A percentile compares a stretch with the other conserved stretches of the same genome.
Evolutionary conservation across 2,797 vertebrate genomes (phyloP).

Genomic region (Microchirus variegatus): DNA sequence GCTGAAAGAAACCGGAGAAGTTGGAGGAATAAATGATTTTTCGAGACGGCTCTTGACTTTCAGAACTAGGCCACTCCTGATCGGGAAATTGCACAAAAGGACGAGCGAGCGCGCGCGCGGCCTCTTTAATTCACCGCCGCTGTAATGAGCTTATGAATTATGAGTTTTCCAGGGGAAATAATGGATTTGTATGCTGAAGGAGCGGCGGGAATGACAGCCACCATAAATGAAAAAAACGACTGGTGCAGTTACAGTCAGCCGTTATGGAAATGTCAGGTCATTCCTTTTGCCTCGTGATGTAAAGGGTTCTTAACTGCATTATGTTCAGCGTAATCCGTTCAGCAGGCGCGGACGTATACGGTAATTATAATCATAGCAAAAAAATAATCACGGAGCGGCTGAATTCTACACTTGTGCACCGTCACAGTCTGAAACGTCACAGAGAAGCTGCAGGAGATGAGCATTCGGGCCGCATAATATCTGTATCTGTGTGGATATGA

Average conservation of each 20-base stretch:
- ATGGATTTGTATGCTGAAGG: conserved; percentile 73
- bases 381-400: conserved; percentile 69
- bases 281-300: conserved; percentile 64
- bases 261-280: conserved; percentile 73
- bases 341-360: conserved; percentile 45
- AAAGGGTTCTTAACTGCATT: conserved; percentile 46
- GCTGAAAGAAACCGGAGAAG: conserved; percentile 37
- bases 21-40: conserved; percentile 42
- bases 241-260: conserved; percentile 55
- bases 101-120: conserved; percentile 44
- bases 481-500: not conserved
- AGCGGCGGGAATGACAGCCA: conserved; percentile 64
- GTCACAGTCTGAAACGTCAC: conserved; percentile 35
- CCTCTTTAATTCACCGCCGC: conserved; percentile 72
- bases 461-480: no score
- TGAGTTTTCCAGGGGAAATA: conserved; percentile 75
- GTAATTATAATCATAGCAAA: conserved; percentile 69
- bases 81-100: conserved; percentile 71
- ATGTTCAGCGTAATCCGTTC: conserved; percentile 63
- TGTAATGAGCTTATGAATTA: conserved; percentile 81
- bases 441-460: conserved; percentile 4
- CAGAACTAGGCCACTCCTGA: conserved; percentile 68
- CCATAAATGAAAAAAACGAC: conserved; percentile 69
- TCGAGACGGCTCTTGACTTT: conserved; percentile 70
- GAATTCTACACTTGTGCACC: conserved; percentile 32